phyloP scores from a whole-genome alignment of 1,140 invertebrate genomes.

The Hirudo medicinalis region DNA sequence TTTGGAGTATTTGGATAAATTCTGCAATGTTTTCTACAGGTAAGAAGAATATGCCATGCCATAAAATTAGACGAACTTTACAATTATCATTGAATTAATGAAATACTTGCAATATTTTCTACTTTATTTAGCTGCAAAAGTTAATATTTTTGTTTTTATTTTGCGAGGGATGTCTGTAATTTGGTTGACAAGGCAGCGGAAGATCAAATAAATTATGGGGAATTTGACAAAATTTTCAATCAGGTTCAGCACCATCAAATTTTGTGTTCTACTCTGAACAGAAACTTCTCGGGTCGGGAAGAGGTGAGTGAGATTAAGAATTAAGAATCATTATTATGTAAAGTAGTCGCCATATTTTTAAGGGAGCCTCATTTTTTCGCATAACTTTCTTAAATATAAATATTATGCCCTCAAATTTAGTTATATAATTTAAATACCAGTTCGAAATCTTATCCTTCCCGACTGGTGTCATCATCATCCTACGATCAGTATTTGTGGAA shows the following conservation, averaged over 20 bases:
- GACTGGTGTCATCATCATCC: too few species aligned
- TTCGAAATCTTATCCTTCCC: too few species aligned
- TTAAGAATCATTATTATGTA: neutral
- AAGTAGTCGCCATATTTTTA: too few species aligned
- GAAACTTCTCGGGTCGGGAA: slow-evolving; percentile 84
- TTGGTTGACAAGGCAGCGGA: slow-evolving; percentile 40
- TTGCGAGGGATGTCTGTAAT: slow-evolving; percentile 67
- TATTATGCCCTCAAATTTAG: too few species aligned
- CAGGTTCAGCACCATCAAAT: slow-evolving; percentile 93
- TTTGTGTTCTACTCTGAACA: slow-evolving; percentile 87
- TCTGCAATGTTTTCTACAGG: slow-evolving; percentile 51
- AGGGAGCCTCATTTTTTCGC: too few species aligned
- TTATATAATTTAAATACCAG: too few species aligned
- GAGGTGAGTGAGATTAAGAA: slow-evolving; percentile 46
- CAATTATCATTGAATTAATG: neutral
- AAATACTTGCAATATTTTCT: neutral
- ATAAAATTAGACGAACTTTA: neutral
- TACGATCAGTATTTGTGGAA: too few species aligned
- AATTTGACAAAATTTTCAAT: slow-evolving; percentile 45
- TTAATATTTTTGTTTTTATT: neutral
- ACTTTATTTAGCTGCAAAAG: neutral
- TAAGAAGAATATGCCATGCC: neutral
- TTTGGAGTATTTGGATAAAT: slow-evolving; percentile 82
- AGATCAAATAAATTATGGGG: slow-evolving; percentile 44
- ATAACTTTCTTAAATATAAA: too few species aligned